Percentiles rank a stretch among this genome's conserved stretches.
These are phyloP conservation scores for Spermophilus dauricus DNA, from an alignment of 2,113 vertebrate species.

Conservation along the genomic window DNA sequence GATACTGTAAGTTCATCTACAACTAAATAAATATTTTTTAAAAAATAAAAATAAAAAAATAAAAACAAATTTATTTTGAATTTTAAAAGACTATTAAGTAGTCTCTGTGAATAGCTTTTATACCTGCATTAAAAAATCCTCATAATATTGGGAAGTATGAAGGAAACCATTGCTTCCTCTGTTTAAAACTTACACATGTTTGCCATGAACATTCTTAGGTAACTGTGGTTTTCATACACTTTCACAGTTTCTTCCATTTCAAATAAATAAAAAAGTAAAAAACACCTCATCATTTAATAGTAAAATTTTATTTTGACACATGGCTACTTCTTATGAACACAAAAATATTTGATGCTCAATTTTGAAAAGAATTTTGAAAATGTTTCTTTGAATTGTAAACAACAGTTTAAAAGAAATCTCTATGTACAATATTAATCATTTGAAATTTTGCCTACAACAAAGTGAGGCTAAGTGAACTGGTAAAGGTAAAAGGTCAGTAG, in stretches of 20 bases:
- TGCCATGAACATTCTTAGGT: constrained; percentile 86
- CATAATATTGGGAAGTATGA: constrained; percentile 72
- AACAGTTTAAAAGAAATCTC: constrained; percentile 40
- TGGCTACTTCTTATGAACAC: constrained; percentile 63
- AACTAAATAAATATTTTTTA: too few relatives aligned
- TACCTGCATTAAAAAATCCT: constrained; percentile 80
- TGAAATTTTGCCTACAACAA: constrained; percentile 50
- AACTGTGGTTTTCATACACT: constrained; percentile 84
- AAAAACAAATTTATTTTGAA: constrained; percentile 70
- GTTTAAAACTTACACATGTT: constrained; percentile 83
- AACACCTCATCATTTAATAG: constrained; percentile 71
- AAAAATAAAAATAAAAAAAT: not conserved
- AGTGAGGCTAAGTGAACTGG: not conserved
- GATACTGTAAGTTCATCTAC: too few relatives aligned
- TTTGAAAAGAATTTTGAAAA: constrained; percentile 31
- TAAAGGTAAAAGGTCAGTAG: not conserved
- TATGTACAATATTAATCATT: not conserved
- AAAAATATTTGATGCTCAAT: constrained; percentile 64
- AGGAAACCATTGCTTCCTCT: constrained; percentile 83
- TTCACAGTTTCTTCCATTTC: constrained; percentile 82
- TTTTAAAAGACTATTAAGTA: constrained; percentile 57
- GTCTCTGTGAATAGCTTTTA: constrained; percentile 77
- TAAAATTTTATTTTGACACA: constrained; percentile 73
- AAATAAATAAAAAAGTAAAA: constrained; percentile 81
- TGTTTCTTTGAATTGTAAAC: constrained; percentile 57